Conservation (phyloP, 1,140 invertebrate genomes). For the Sminthurides bifidus region DNA sequence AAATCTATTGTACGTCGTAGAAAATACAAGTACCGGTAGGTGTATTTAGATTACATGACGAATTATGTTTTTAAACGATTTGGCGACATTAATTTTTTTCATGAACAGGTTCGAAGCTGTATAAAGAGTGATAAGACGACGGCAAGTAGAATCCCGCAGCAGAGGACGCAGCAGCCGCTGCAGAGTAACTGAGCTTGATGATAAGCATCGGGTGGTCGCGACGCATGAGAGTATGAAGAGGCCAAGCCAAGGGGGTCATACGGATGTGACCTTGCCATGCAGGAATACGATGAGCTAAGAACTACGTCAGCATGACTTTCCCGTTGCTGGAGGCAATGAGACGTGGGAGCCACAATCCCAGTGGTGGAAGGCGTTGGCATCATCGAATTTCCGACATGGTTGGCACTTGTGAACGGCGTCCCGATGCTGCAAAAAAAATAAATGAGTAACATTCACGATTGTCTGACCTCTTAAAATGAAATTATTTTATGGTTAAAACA, state of each 20-base stretch:
- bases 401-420: conserved; percentile 35
- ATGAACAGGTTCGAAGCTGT: conserved; percentile 14
- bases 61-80: no score
- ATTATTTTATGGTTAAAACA: background rate
- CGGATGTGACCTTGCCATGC: conserved; percentile 46
- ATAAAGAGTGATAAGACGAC: conserved; percentile 14
- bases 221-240: conserved; percentile 48
- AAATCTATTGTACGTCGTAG: no score
- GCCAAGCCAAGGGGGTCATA: conserved; percentile 56
- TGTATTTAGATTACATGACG: no score
- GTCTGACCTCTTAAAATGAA: background rate
- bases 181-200: conserved; percentile 36
- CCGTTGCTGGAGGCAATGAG: conserved; percentile 53
- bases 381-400: conserved; percentile 31
- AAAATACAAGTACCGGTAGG: no score
- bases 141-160: conserved; percentile 21
- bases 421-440: conserved; percentile 11
- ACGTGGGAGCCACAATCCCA: conserved; percentile 42
- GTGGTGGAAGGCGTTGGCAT: conserved; percentile 36
- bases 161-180: conserved; percentile 11
- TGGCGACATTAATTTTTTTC: conserved; percentile 11
- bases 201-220: conserved; percentile 53
- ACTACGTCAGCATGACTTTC: conserved; percentile 37
- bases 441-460: background rate
- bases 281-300: conserved; percentile 45